Conservation (phyloP, 2,888 invertebrate genomes). For the Heliconius charithonia region DNA sequence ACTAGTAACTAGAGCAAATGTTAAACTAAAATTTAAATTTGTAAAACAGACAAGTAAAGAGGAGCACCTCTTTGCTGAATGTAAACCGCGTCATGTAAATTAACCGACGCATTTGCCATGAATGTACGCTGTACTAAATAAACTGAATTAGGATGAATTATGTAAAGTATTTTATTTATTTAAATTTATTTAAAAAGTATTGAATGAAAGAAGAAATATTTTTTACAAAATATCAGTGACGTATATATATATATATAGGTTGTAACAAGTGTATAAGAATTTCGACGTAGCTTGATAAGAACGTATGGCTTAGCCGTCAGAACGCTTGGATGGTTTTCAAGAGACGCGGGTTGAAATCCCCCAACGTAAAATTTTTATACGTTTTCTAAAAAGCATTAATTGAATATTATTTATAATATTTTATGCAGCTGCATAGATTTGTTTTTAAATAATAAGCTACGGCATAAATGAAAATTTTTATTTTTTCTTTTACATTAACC, state of each 20-base stretch:
- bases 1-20: slow-evolving; percentile 32
- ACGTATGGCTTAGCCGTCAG: too few species aligned
- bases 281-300: too few species aligned
- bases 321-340: too few species aligned
- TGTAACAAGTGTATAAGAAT: too few species aligned
- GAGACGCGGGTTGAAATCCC: too few species aligned
- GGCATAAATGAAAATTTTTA: not conserved
- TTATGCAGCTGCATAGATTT: too few species aligned
- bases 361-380: too few species aligned
- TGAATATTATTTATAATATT: not conserved
- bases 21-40: slow-evolving; percentile 35
- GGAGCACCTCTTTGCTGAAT: slow-evolving; percentile 25
- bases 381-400: too few species aligned
- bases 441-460: not conserved
- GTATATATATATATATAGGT: too few species aligned
- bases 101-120: slow-evolving; percentile 30
- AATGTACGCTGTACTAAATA: slow-evolving; percentile 25
- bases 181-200: not conserved
- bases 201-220: not conserved
- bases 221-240: not conserved
- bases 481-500: not conserved
- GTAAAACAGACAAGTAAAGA: slow-evolving; percentile 32
- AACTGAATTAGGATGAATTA: slow-evolving; percentile 28
- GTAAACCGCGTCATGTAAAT: slow-evolving; percentile 38
- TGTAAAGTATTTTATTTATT: slow-evolving; percentile 3